Percentiles rank a stretch among this genome's conserved stretches.
phyloP scores from a whole-genome alignment of 2,888 invertebrate genomes.

The Hypselothyrea guttata region DNA sequence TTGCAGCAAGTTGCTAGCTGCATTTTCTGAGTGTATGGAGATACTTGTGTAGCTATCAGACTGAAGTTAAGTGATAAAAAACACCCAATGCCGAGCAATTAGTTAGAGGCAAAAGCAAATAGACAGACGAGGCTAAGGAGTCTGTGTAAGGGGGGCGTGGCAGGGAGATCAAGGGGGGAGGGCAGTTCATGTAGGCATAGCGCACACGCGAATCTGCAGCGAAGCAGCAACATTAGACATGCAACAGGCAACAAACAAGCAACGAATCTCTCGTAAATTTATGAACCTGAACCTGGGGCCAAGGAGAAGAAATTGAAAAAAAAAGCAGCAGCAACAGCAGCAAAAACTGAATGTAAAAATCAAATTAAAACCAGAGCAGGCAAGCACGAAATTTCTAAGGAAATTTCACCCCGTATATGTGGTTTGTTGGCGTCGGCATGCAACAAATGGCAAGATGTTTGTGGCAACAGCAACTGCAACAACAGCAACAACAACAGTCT shows the following conservation, averaged over 20 bases:
- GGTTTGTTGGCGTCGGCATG: slow-evolving; percentile 53
- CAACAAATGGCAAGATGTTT: slow-evolving; percentile 56
- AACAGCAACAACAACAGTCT: slow-evolving; percentile 26
- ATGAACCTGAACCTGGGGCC: slow-evolving; percentile 78
- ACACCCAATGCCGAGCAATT: slow-evolving; percentile 46
- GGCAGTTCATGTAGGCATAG: slow-evolving; percentile 59
- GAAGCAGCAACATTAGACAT: slow-evolving; percentile 78
- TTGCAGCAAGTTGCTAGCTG: no score
- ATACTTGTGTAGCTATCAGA: not conserved
- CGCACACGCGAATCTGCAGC: slow-evolving; percentile 75
- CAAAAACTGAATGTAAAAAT: slow-evolving; percentile 67
- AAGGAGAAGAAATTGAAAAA: slow-evolving; percentile 26
- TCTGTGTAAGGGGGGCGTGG: not conserved
- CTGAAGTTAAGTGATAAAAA: slow-evolving; percentile 46
- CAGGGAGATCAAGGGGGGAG: not conserved
- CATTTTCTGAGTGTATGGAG: no score
- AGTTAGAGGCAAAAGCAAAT: slow-evolving; percentile 34
- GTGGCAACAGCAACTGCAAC: slow-evolving; percentile 22
- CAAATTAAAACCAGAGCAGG: slow-evolving; percentile 79
- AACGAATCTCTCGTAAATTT: slow-evolving; percentile 70
- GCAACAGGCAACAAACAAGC: slow-evolving; percentile 52
- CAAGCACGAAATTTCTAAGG: slow-evolving; percentile 79
- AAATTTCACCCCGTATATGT: slow-evolving; percentile 73
- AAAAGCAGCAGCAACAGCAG: slow-evolving; percentile 12
- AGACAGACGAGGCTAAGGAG: not conserved